A percentile compares a stretch with the other conserved stretches of the same genome.
Evolutionary conservation across 1,140 invertebrate species (phyloP).

Genomic region (Pseudomyrmex gracilis): DNA sequence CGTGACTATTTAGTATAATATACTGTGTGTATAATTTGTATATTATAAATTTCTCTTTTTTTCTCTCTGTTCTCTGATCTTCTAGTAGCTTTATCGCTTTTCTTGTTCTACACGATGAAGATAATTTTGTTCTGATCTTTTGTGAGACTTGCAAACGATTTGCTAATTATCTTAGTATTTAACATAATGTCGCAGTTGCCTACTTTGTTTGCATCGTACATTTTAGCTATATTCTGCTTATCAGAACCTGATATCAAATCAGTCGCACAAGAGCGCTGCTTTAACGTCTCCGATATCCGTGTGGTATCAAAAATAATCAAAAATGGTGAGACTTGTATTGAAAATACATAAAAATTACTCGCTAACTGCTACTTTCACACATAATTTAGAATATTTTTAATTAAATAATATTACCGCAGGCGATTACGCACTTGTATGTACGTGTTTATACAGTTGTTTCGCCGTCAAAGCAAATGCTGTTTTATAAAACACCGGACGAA

Average conservation of each 20-base stretch:
- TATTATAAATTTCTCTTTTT: no score
- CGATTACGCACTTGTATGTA: not conserved
- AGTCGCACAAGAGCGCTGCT: not conserved
- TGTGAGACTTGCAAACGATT: not conserved
- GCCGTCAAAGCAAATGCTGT: constrained; percentile 13
- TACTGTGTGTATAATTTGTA: no score
- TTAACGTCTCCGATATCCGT: not conserved
- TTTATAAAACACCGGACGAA: not conserved
- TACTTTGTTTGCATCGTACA: not conserved
- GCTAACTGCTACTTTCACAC: not conserved
- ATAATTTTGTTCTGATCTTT: not conserved
- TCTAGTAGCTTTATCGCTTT: not conserved
- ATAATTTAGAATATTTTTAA: not conserved
- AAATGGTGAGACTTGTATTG: not conserved
- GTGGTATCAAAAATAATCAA: not conserved
- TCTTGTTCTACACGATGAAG: not conserved
- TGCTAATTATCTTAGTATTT: constrained; percentile 53
- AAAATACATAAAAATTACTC: not conserved
- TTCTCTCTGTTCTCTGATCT: not conserved
- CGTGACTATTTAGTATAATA: no score
- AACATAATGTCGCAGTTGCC: not conserved
- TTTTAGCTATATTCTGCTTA: constrained; percentile 24
- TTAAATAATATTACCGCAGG: not conserved
- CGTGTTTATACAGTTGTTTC: not conserved
- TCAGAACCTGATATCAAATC: constrained; percentile 44